These are phyloP conservation scores for Cyprinodon variegatus DNA, from an alignment of 2,113 vertebrate species.

Conservation along the genomic window DNA sequence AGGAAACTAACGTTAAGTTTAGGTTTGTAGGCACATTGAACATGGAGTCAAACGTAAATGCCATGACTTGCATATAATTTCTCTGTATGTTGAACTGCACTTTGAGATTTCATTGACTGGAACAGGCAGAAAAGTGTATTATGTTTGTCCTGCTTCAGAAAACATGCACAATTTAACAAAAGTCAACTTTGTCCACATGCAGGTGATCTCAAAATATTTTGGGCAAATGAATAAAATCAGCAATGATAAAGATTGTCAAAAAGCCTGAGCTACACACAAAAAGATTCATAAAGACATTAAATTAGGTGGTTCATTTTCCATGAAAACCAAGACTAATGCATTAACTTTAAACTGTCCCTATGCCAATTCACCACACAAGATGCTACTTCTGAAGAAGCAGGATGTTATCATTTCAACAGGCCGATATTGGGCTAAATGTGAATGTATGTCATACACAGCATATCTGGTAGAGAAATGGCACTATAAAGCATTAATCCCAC, in stretches of 20 bases:
- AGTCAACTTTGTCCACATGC: background rate
- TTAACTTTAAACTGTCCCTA: no score
- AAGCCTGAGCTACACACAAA: background rate
- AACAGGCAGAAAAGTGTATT: slow-evolving; percentile 27
- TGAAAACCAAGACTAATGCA: no score
- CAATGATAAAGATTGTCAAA: background rate
- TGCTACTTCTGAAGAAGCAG: background rate
- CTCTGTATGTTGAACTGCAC: slow-evolving; percentile 56
- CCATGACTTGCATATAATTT: slow-evolving; percentile 67
- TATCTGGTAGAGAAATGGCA: no score
- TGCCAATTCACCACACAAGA: background rate
- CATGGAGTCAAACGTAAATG: slow-evolving; percentile 57
- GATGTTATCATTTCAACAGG: background rate
- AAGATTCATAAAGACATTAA: background rate
- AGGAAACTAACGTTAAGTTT: slow-evolving; percentile 67
- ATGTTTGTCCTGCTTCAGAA: slow-evolving; percentile 18
- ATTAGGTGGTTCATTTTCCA: no score
- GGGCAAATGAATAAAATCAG: background rate
- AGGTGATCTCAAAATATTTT: background rate
- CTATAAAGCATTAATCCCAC: background rate
- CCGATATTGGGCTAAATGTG: background rate
- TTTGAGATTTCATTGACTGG: slow-evolving; percentile 46
- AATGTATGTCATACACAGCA: background rate
- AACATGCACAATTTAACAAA: background rate
- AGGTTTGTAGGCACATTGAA: slow-evolving; percentile 65